phyloP scores from a whole-genome alignment of 2,888 invertebrate genomes.

The Eurytoma adleriae region DNA sequence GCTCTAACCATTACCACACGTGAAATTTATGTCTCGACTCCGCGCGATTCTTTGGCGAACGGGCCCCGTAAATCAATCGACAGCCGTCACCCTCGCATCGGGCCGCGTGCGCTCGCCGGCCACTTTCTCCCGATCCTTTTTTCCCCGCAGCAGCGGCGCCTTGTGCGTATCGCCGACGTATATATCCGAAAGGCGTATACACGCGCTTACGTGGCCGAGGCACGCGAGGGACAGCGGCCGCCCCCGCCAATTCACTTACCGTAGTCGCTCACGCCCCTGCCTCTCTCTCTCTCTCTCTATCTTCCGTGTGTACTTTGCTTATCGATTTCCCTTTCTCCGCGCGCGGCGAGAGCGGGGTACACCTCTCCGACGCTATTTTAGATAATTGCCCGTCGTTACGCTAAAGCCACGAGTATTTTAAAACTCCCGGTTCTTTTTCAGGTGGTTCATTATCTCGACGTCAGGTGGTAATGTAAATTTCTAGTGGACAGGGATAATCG shows the following conservation, averaged over 20 bases:
- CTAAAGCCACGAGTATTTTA: neutral
- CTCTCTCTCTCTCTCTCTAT: no score
- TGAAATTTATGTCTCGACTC: neutral
- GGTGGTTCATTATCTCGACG: no score
- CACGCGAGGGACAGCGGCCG: neutral
- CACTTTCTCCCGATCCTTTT: constrained; percentile 7
- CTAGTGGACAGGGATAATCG: no score
- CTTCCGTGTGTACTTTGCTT: constrained; percentile 9
- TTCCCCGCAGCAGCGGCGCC: neutral
- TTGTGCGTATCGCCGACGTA: neutral
- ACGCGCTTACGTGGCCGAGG: neutral
- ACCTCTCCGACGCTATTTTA: neutral
- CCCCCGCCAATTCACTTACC: neutral
- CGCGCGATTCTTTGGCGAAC: neutral
- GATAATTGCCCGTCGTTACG: neutral
- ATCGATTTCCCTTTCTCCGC: constrained; percentile 37
- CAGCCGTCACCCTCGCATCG: neutral
- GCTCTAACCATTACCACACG: no score
- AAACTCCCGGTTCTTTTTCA: no score
- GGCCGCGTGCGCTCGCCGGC: neutral
- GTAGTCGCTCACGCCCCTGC: neutral
- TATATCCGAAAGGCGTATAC: constrained; percentile 9
- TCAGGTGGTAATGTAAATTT: no score
- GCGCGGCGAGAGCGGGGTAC: neutral
- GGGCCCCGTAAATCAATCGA: constrained; percentile 17